Base-by-base conservation (phyloP, 2,797 vertebrate species). In the Tokudaia muenninki region DNA sequence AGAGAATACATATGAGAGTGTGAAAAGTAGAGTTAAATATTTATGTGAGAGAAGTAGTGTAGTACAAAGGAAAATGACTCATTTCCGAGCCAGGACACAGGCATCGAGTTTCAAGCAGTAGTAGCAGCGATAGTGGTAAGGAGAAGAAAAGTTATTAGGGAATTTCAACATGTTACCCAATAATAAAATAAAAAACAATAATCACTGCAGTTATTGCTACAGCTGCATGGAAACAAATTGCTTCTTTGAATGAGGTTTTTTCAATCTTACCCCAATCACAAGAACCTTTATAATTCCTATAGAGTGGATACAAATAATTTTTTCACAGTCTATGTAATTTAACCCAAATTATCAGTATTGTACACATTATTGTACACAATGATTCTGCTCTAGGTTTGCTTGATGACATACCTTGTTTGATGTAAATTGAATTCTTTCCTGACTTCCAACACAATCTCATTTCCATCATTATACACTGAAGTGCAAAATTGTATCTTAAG, bases 301-400 rank as follows among this genome's bases (percentile, higher is more conserved):
- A 57, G 55, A 90, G 19, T 91, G 29, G 24, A 70, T 84, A 84
- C 61, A 84, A 65, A 47, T 84, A 22, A 47, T 31, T 34, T 47
- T 44, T 47, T 84, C 41, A 65, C 22, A 47, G 41, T 78, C 22
- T 88, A 84, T 81, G 61, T 93, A 86, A 67, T 90, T 94, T 81
- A 2, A 29, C 47, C 34, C n/a, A 92, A 78, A 31, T 82, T 57
- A 80, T 78, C 9, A 65, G 4, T 12, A 41, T 57, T 74, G 0
- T 67, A 47, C 26, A 67, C 59, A 81, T 52, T 52, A 61, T n/a
- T 19, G 67, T 16, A 88, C 65, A 90, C 87, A 7, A 75, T 16
- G 31, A 29, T 34, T 90, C 88, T 12, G 41, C 67, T 92, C 3
- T 92, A 50, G 13, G 16, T 63, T 89, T 93, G 47, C 63, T 82